Base-by-base conservation (phyloP, 2,888 invertebrate genomes). In the Danaus chrysippus region DNA sequence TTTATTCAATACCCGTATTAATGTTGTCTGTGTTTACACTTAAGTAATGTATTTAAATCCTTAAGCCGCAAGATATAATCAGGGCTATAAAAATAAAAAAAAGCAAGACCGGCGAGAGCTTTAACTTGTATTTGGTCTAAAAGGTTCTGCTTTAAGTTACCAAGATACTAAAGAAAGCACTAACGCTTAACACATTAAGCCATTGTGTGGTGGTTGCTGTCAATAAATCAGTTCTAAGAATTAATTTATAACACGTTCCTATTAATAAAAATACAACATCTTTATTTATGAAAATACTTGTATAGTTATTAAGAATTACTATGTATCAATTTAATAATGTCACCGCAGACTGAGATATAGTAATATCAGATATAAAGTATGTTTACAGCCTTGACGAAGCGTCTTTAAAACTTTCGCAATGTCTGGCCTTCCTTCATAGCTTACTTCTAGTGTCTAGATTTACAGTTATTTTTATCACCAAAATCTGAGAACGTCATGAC, bases 381-480 rank as follows among this genome's bases (percentile, higher is more conserved):
- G 71, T 68, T 73, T 75, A 77, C 76, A 79, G 75, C 82, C 84
- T 81, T 83, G 82, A 84, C 84, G 82, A 77, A 77, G 79, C 81
- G 79, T 75, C 77, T 79, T 76, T 78, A 70, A 76, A 76, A 85
- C 82, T 87, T 85, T 86, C 84, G 81, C 82, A 83, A 84, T 76
- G 74, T 81, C 79, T 83, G 76, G 76, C 59, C 74, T 67, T 69
- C 59, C 70, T 62, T 71, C 57, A 54, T 46, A 52, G 42, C 34
- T 41, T 15, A 34, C 2, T 34, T 34, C 23, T 34, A 34, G 46
- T 46, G 8, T 46, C n/a, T 46, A 46, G 46, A 2, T 9, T 11
- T n/a, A n/a, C 9, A 12, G 46, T 15, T 46, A 13, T 9, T 46
- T 46, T n/a, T 9, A 13, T n/a, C 10, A 8, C 12, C 12, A 46